Evolutionary conservation across 2,113 vertebrate genomes (phyloP).

Genomic region (Dipodomys merriami): DNA sequence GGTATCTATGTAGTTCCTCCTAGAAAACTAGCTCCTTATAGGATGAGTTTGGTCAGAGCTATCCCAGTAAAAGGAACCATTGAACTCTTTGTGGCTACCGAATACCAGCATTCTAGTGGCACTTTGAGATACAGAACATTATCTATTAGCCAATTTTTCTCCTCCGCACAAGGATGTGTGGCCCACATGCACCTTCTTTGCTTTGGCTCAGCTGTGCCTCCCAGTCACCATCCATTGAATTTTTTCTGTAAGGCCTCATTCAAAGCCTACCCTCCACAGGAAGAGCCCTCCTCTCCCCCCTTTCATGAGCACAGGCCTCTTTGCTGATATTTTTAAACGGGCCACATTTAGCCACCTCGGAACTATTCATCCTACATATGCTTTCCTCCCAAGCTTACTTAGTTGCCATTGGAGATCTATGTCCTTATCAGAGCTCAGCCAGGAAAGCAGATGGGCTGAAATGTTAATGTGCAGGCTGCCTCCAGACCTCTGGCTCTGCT

Average conservation of each 20-base stretch:
- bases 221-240: not conserved
- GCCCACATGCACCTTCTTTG: not conserved
- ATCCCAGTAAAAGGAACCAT: not conserved
- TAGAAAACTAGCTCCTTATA: not conserved
- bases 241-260: not conserved
- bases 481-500: not conserved
- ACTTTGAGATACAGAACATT: accelerated
- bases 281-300: not conserved
- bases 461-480: not conserved
- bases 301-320: not conserved
- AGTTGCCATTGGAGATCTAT: not conserved
- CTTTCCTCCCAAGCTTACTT: not conserved
- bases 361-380: no score
- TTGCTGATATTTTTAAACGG: not conserved
- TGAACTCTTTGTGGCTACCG: not conserved
- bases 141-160: no score
- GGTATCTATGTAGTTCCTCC: not conserved
- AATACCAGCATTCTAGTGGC: not conserved
- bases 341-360: not conserved
- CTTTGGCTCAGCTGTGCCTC: not conserved
- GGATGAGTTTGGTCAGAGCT: not conserved
- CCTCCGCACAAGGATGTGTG: no score
- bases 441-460: not conserved
- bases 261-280: not conserved
- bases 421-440: not conserved